Evolutionary conservation across 2,888 invertebrate genomes (phyloP).

Genomic region (Branchipolynoe longqiensis): DNA sequence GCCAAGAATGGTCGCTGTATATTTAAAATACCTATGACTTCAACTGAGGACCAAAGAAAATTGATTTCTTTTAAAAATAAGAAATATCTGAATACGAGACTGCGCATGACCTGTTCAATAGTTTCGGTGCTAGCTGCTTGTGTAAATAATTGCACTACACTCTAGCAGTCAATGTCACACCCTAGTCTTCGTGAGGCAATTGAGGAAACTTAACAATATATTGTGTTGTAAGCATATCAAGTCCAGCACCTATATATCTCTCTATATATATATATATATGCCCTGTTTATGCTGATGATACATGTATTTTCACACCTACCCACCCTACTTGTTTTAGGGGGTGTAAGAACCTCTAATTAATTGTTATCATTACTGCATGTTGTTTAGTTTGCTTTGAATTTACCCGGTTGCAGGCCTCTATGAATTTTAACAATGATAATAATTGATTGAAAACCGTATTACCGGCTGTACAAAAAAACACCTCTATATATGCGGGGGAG

Average conservation of each 20-base stretch:
- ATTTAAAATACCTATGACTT: not conserved
- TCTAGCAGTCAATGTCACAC: constrained; percentile 23
- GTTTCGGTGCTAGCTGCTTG: constrained; percentile 30
- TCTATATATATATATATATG: no score
- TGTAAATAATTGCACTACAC: constrained; percentile 15
- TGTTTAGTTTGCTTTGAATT: constrained; percentile 1
- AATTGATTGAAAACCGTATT: no score
- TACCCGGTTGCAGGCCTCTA: constrained; percentile 35
- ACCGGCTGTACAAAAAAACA: no score
- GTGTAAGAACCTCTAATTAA: no score
- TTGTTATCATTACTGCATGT: not conserved
- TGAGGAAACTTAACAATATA: not conserved
- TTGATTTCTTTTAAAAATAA: constrained; percentile 4
- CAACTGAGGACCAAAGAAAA: not conserved
- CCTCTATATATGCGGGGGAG: no score
- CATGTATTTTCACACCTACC: no score
- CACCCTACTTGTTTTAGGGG: no score
- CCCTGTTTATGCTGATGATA: constrained; percentile 4
- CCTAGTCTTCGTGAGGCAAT: not conserved
- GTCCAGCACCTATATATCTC: constrained; percentile 37
- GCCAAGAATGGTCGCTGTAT: not conserved
- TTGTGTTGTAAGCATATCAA: constrained; percentile 26
- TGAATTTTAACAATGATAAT: no score
- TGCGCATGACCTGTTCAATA: constrained; percentile 35
- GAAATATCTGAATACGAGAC: not conserved